These are phyloP conservation scores for Lemur catta DNA, from an alignment of 2,797 vertebrate genomes.

Conservation along the genomic window DNA sequence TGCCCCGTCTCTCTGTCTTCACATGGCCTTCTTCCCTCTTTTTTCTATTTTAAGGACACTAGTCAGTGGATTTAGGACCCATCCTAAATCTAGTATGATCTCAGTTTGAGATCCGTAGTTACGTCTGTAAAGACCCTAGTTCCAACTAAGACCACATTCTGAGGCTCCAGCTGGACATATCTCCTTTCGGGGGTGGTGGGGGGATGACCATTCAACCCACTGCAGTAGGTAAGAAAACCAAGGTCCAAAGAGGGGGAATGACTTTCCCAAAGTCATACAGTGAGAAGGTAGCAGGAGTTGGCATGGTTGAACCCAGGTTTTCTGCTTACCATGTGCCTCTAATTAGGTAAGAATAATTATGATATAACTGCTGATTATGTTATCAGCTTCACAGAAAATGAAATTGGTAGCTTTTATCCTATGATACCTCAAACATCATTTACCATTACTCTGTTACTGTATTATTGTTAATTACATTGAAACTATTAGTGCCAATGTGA, in stretches of 20 bases:
- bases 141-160: neutral
- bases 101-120: neutral
- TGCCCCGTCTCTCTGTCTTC: neutral
- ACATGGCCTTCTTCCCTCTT: neutral
- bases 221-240: neutral
- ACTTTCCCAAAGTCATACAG: neutral
- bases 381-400: conserved; percentile 38
- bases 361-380: neutral
- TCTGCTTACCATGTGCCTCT: conserved; percentile 14
- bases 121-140: neutral
- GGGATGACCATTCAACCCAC: neutral
- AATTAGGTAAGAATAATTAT: neutral
- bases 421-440: neutral
- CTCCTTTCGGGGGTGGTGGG: neutral
- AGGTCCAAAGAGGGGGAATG: neutral
- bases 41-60: neutral
- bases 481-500: neutral
- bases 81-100: neutral
- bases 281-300: neutral
- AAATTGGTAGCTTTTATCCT: conserved; percentile 30
- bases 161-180: neutral
- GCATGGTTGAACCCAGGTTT: neutral
- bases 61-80: neutral
- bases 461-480: neutral
- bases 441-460: neutral